A percentile compares a stretch with the other conserved stretches of the same genome.
phyloP scores from a whole-genome alignment of 2,113 vertebrate species.

The Entomyzon cyanotis region DNA sequence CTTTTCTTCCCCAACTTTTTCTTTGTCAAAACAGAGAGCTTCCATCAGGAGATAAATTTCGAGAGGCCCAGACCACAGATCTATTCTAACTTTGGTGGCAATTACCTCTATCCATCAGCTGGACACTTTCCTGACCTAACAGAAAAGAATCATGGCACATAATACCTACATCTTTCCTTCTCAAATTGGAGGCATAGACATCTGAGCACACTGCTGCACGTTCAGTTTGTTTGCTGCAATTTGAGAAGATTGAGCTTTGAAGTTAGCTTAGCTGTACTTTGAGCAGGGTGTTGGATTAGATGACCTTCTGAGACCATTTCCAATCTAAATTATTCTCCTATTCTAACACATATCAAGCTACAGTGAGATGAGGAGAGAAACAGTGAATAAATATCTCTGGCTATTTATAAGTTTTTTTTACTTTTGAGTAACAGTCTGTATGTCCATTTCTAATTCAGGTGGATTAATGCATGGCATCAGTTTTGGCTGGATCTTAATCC shows the following conservation, averaged over 20 bases:
- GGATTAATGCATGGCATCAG: not conserved
- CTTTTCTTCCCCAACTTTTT: not conserved
- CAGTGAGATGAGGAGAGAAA: accelerated
- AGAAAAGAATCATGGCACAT: not conserved
- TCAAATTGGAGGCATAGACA: not conserved
- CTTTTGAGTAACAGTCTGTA: not conserved
- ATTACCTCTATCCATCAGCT: not conserved
- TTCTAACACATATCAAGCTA: not conserved
- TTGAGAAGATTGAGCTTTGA: not conserved
- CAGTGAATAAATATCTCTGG: not conserved
- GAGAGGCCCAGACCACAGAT: not conserved
- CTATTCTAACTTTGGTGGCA: not conserved
- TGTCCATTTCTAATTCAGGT: not conserved
- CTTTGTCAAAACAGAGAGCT: not conserved
- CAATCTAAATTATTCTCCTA: not conserved
- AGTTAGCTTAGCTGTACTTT: not conserved
- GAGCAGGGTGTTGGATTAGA: not conserved
- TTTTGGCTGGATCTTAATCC: not conserved
- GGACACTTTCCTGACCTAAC: not conserved
- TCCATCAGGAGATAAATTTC: not conserved
- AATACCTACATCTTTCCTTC: not conserved
- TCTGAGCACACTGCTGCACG: not conserved
- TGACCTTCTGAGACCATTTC: not conserved
- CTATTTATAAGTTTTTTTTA: not conserved
- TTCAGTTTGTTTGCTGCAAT: not conserved